Base-by-base conservation (phyloP, 2,113 vertebrate species). In the Lepisosteus oculatus region DNA sequence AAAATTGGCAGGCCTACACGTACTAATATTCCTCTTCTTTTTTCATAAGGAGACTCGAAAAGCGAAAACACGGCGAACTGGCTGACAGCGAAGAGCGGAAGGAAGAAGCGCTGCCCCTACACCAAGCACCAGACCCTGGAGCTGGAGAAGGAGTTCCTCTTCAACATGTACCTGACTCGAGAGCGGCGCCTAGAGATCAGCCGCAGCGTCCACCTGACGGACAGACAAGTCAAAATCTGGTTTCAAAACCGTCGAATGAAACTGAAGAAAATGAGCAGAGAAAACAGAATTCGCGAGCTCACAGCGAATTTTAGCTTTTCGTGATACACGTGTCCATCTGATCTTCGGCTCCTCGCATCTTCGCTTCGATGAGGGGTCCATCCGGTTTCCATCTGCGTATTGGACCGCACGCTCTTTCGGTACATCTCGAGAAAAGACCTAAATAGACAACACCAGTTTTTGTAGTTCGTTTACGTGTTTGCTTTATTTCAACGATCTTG, bases 151-250 rank as follows among this genome's bases (percentile, higher is more conserved):
- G 97, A 99, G 86, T 99, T 99, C 84, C 95, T 99, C 65, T 99
- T 99, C 93, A 99, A 99, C 91, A 99, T 99, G 97, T 99, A 99
- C 95, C 95, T 99, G 92, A 99, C 97, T 85, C 93, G 97, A 77
- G 97, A 99, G 90, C 95, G 97, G 84, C 97, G 97, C 81, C 92
- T 99, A 87, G 97, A 99, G 93, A 99, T 99, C 93, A 98, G 96
- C 92, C 96, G 96, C 86, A 93, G 95, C 78, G 96, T 99, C 85
- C 95, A 99, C 89, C 95, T 99, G 88, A 97, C 95, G 83, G 97
- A 99, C 95, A 96, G 97, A 95, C 97, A 99, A 93, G 97, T 99
- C 76, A 99, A 99, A 92, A 99, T 99, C 90, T 99, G 97, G 97
- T 99, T 99, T 93, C 97, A 99, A 89, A 99, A 99, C 88, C 94